Evolutionary conservation across 2,113 vertebrate genomes (phyloP), one percentile per base, ranked within the genome.

Genomic region (Toxostoma redivivum): DNA sequence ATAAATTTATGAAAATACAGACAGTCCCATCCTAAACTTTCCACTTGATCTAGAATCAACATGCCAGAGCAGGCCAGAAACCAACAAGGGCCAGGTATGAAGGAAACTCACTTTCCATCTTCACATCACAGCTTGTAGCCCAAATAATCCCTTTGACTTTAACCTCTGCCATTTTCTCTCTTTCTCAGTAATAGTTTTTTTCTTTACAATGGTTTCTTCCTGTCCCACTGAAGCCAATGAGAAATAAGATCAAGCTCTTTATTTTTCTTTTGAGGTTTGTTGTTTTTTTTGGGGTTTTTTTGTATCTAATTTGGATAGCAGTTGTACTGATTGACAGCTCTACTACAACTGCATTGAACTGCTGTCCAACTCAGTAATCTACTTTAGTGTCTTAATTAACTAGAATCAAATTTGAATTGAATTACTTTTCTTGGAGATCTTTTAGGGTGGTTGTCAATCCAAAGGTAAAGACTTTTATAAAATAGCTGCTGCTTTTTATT

Each of bases 381-480:
- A 51, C 91, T 94, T 95, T 93, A 66, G 81, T 88, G 87, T 94
- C 90, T 94, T 96, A 97, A 97, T 96, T 95, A 95, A 93, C 84
- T 93, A 51, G 50, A 96, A 83, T 91, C 50, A 95, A 92, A 90
- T 91, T 95, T 91, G 93, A 94, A 96, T 90, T 94, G 90, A 94
- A 95, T 94, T 95, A 58, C 78, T 95, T 95, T 94, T 92, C 90
- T 94, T 91, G 28, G 66, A 86, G 74, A 95, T 95, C 62, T 95
- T 95, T 89, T 93, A 86, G 73, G 70, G 66, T 94, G 38, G 38
- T 83, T 95, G 89, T 94, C 96, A 96, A 92, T 95, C 93, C 84
- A 91, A 95, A 96, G 95, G 95, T 96, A 93, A 95, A 89, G 74
- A 37, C 84, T 94, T 82, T n/a, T 58, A 90, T 91, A 96, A 92